Evolutionary conservation across 1,140 invertebrate genomes (phyloP).

Genomic region (Caenorhabditis elegans): WBcel235 BX284603.4:1171501-1172000

Average conservation of each 20-base stretch:
- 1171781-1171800: conserved; percentile 9
- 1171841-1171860: neutral
- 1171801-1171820: conserved; percentile 38
- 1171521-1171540: too few species aligned
- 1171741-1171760: neutral
- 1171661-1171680: neutral
- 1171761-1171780: conserved; percentile 4
- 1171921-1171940: conserved; percentile 35
- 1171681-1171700: conserved; percentile 33
- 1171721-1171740: neutral
- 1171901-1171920: conserved; percentile 26
- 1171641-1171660: too few species aligned
- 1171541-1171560: too few species aligned
- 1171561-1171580: too few species aligned
- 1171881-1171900: conserved; percentile 31
- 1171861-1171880: neutral
- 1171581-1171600: too few species aligned
- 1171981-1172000: neutral
- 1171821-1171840: conserved; percentile 32
- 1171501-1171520: too few species aligned
- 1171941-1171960: conserved; percentile 19
- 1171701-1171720: conserved; percentile 10
- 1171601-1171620: too few species aligned
- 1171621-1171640: too few species aligned
- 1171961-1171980: neutral